Percentiles rank a stretch among this genome's conserved stretches.
These are phyloP conservation scores for Hyla sarda DNA, from an alignment of 2,113 vertebrate genomes.

Conservation along the genomic window DNA sequence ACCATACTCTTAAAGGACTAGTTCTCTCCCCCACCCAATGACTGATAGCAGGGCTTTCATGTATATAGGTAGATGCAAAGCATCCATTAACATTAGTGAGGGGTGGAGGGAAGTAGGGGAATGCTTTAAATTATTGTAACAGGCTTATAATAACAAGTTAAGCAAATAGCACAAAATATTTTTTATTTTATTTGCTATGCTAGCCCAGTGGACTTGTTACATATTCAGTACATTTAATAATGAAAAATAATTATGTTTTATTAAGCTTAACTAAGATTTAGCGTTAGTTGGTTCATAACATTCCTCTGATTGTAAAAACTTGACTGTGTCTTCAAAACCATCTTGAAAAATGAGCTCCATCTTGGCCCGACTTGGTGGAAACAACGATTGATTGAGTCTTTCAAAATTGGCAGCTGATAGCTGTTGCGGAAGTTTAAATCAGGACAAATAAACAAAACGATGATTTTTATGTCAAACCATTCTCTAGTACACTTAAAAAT, in stretches of 20 bases:
- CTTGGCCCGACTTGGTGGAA: slow-evolving; percentile 75
- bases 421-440: slow-evolving; percentile 66
- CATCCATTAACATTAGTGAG: too few species aligned
- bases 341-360: slow-evolving; percentile 75
- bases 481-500: background rate
- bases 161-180: too few species aligned
- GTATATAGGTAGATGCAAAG: too few species aligned
- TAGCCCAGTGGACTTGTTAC: too few species aligned
- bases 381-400: slow-evolving; percentile 81
- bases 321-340: slow-evolving; percentile 80
- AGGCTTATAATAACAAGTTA: too few species aligned
- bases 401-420: slow-evolving; percentile 82
- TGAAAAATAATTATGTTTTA: background rate
- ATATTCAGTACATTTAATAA: too few species aligned
- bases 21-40: too few species aligned
- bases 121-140: too few species aligned
- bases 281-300: slow-evolving; percentile 72
- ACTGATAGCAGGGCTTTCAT: too few species aligned
- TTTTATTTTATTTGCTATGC: too few species aligned
- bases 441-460: slow-evolving; percentile 11
- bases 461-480: background rate
- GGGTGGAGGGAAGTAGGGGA: too few species aligned
- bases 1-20: too few species aligned
- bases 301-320: slow-evolving; percentile 79
- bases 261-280: background rate